Percentiles rank a stretch among this genome's conserved stretches.
Evolutionary conservation across 2,888 invertebrate genomes (phyloP).

Genomic region (Acholoe squamosa): DNA sequence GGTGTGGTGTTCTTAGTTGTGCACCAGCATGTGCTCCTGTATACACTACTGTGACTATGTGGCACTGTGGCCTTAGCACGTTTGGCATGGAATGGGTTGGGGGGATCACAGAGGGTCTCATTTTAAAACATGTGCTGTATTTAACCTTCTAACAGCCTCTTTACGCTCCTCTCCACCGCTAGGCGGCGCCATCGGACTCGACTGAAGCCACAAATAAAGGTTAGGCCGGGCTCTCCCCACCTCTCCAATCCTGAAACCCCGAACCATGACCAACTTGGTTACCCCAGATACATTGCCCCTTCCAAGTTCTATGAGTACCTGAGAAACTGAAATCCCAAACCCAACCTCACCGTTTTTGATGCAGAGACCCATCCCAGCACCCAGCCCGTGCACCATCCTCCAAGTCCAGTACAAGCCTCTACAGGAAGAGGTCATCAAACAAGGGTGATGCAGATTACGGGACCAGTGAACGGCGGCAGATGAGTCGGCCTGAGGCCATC

Average conservation of each 20-base stretch:
- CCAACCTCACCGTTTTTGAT: slow-evolving; percentile 1
- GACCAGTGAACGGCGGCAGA: neutral
- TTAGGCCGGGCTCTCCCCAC: slow-evolving; percentile 54
- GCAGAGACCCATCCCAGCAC: neutral
- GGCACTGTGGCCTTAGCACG: neutral
- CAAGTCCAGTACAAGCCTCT: neutral
- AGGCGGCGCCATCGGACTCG: slow-evolving; percentile 27
- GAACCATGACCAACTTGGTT: slow-evolving; percentile 34
- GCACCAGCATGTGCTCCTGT: too few relatives aligned
- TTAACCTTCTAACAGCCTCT: slow-evolving; percentile 42
- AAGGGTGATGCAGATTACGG: neutral
- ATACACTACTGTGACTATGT: neutral
- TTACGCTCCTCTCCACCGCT: slow-evolving; percentile 18
- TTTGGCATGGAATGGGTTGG: neutral
- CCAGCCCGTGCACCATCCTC: neutral
- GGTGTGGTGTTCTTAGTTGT: too few relatives aligned
- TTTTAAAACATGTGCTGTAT: slow-evolving; percentile 12
- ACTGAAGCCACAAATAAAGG: slow-evolving; percentile 16
- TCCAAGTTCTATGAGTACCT: slow-evolving; percentile 56
- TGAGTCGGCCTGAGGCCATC: neutral
- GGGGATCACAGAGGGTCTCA: neutral
- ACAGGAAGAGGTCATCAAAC: neutral
- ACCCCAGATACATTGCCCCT: slow-evolving; percentile 57
- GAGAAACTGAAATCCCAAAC: slow-evolving; percentile 31
- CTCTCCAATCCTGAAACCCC: slow-evolving; percentile 49